These are phyloP conservation scores for Aphaenogaster rudis DNA, from an alignment of 1,140 invertebrate genomes.

Conservation along the genomic window DNA sequence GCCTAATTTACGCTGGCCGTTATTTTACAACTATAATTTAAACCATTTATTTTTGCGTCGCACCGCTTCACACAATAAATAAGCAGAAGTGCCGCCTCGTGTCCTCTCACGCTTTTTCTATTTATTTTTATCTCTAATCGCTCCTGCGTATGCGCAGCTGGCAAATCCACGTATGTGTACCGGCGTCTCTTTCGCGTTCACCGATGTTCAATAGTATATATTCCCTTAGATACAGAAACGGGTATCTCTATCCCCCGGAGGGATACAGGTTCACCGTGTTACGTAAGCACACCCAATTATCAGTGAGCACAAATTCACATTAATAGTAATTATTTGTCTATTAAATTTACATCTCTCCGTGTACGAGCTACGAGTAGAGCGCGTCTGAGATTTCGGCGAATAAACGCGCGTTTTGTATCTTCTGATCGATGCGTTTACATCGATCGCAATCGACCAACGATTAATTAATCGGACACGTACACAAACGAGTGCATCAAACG, in stretches of 20 bases:
- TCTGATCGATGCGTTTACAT: neutral
- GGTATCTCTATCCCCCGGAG: constrained; percentile 24
- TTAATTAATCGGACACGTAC: constrained; percentile 9
- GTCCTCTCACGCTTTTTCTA: neutral
- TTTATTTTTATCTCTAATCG: constrained; percentile 43
- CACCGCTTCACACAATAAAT: constrained; percentile 44
- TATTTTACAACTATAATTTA: constrained; percentile 63
- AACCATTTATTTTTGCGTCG: constrained; percentile 53
- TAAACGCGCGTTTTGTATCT: neutral
- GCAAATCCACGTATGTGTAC: constrained; percentile 31
- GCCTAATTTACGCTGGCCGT: constrained; percentile 61
- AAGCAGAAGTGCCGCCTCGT: constrained; percentile 11
- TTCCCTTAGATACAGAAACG: constrained; percentile 42
- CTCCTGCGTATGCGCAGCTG: neutral
- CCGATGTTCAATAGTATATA: constrained; percentile 14
- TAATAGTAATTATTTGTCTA: constrained; percentile 63
- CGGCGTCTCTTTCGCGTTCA: constrained; percentile 2
- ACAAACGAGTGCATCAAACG: neutral
- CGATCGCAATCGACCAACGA: neutral
- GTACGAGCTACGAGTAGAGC: neutral
- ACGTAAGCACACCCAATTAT: constrained; percentile 49
- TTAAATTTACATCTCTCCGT: constrained; percentile 32
- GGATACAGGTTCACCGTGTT: neutral
- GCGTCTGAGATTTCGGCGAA: neutral
- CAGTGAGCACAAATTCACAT: constrained; percentile 29